Conservation (phyloP, 1,140 invertebrate species). For the Thaumatotibia leucotreta region DNA sequence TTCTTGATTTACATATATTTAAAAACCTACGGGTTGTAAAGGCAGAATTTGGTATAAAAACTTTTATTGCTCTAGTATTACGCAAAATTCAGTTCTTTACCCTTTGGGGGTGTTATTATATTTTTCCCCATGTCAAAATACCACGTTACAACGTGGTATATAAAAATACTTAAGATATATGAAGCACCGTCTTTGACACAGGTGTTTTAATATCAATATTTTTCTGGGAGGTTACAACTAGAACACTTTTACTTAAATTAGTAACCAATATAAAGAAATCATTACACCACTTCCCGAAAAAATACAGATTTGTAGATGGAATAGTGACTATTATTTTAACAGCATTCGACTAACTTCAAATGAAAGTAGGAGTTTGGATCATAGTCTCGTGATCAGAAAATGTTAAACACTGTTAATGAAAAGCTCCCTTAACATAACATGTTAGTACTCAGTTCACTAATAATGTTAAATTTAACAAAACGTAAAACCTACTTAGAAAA, state of each 20-base stretch:
- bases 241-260: slow-evolving; percentile 7
- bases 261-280: background rate
- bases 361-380: background rate
- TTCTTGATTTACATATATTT: background rate
- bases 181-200: slow-evolving; percentile 70
- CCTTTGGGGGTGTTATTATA: background rate
- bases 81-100: background rate
- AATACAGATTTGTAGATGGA: background rate
- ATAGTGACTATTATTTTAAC: background rate
- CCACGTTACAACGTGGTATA: slow-evolving; percentile 23
- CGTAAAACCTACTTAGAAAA: slow-evolving; percentile 43
- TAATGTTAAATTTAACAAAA: slow-evolving; percentile 48
- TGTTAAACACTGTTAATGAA: slow-evolving; percentile 24
- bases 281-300: slow-evolving; percentile 5
- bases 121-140: background rate
- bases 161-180: slow-evolving; percentile 51
- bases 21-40: background rate
- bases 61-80: background rate
- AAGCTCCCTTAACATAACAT: slow-evolving; percentile 27
- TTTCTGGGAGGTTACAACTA: slow-evolving; percentile 28
- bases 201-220: slow-evolving; percentile 44
- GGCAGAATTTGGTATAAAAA: background rate
- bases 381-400: slow-evolving; percentile 2
- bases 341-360: background rate
- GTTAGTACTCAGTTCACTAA: slow-evolving; percentile 51